Base-by-base conservation (phyloP, 1,140 invertebrate genomes). In the Ceratina japonica region DNA sequence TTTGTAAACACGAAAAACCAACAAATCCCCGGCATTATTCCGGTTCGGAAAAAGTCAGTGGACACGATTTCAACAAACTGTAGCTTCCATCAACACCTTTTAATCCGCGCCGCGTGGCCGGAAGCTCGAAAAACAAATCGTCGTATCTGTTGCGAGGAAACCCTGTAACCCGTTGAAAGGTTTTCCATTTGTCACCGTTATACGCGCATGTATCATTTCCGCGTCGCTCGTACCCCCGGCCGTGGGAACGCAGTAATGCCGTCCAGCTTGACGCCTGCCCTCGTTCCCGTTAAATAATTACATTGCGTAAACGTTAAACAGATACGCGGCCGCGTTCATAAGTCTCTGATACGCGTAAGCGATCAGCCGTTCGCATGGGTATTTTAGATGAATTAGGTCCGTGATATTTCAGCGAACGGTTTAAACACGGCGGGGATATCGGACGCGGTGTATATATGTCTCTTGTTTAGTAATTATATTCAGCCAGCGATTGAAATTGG, bases 121-220 rank as follows among this genome's bases (percentile, higher is more conserved):
- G 18, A 18, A 20, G 24, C 64, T 54, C 8, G 49, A 20, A 31
- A n/a, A 69, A 44, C 66, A 69, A 69, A 54, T 56, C 24, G 18
- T 69, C 24, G 52, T 16, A 15, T 20, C 8, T 18, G 10, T 44
- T 44, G 37, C 16, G 10, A 49, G 16, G 22, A 54, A 54, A 44
- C 18, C 3, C 12, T 56, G 22, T 27, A 13, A 31, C 13, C 66
- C 16, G 27, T 18, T 44, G 62, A 20, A 51, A n/a, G n/a, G 63
- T 24, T 52, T 68, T 27, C 22, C 65, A 27, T 3, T 52, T 58
- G 54, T 44, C 51, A 22, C 1, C 10, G n/a, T 58, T 44, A 31
- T n/a, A 27, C 27, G 56, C 56, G 49, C 16, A 44, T 62, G 8
- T 62, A 74, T 64, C 18, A 64, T 74, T 74, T 63, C 49, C 18